Base-by-base conservation (phyloP, 1,140 invertebrate species). In the Papilio glaucus region DNA sequence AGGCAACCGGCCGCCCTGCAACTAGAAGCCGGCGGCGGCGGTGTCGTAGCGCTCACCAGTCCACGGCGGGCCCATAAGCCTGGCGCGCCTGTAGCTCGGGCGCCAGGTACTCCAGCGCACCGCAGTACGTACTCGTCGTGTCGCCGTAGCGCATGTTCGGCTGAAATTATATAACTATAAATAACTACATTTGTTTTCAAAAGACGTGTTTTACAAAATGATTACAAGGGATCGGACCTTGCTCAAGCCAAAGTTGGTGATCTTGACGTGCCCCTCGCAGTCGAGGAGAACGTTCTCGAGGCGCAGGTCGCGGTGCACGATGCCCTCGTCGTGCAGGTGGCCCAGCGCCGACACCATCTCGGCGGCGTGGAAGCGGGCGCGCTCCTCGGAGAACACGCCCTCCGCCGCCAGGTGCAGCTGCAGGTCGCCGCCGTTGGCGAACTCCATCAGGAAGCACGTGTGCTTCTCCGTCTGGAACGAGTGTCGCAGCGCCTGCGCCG, bases 391-490 rank as follows among this genome's bases (percentile, higher is more conserved):
- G 92, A 99, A 99, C 68, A 97, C 95, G 74, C 98, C 95, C 86
- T 98, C 98, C 81, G 96, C 95, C 76, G 98, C 98, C 71, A 99
- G 95, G 94, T 99, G 99, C 94, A 99, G 99, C 94, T 99, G 99
- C 67, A 99, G 94, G 93, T 99, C 99, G 15, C 99, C 99, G 67
- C 99, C 99, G 92, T 99, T 99, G 1, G 99, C 99, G 94, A 99
- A 99, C 94, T 99, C 99, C 98, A 99, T 99, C 15, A 99, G 99
- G 94, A 99, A 99, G 94, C 98, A 99, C 60, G 99, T 95, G 85
- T 99, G 95, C 93, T 99, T 98, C 53, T 96, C 96, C 68, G 99
- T 99, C 96, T 99, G 98, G 95, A 99, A 99, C 82, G 99, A 99
- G 95, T 99, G 99, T 93, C 99, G 99, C 82, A 99, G 95, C 82